Percentiles rank a stretch among this genome's conserved stretches.
Conservation (phyloP, 2,797 vertebrate species). For the Danionella dracula region DNA sequence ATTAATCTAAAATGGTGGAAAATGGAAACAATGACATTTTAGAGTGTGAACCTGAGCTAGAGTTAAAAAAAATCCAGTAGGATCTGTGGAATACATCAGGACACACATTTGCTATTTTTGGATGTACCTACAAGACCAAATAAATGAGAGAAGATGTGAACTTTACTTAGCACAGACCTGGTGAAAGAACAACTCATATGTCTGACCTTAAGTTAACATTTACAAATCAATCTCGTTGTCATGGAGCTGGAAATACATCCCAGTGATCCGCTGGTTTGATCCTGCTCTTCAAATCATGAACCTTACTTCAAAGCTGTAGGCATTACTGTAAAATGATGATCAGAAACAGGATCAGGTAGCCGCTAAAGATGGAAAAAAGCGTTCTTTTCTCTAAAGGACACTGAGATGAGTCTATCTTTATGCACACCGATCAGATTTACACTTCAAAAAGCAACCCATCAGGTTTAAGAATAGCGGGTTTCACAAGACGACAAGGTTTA, state of each 20-base stretch:
- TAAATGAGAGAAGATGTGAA: conserved; percentile 12
- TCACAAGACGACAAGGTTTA: conserved; percentile 16
- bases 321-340: conserved; percentile 30
- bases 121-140: conserved; percentile 3
- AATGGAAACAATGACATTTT: conserved; percentile 45
- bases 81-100: conserved; percentile 37
- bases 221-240: conserved; percentile 25
- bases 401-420: conserved; percentile 23
- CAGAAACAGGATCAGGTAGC: conserved; percentile 30
- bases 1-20: conserved; percentile 24
- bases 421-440: conserved; percentile 33
- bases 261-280: not conserved
- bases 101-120: conserved; percentile 6
- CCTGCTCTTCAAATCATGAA: not conserved
- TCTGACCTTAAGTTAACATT: conserved; percentile 24
- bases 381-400: too few species aligned
- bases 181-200: not conserved
- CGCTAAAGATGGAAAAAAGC: conserved; percentile 6
- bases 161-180: not conserved
- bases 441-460: conserved; percentile 49
- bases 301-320: conserved; percentile 26
- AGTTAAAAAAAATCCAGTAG: conserved; percentile 11
- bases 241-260: not conserved
- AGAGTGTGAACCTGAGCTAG: conserved; percentile 27
- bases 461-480: conserved; percentile 25